phyloP scores from a whole-genome alignment of 2,113 vertebrate species.

The Carettochelys insculpta region DNA sequence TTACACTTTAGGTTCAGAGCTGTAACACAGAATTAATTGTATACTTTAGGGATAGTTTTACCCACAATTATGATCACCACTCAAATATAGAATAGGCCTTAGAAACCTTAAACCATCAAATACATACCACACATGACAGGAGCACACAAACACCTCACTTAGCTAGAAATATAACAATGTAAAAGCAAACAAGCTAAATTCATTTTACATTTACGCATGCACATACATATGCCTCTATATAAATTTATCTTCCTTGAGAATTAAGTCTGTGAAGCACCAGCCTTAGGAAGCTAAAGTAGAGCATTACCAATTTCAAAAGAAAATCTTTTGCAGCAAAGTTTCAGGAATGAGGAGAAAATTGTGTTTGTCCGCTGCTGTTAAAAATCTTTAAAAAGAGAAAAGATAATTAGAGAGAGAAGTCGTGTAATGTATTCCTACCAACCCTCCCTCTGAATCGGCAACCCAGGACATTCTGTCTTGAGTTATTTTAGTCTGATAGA shows the following conservation, averaged over 20 bases:
- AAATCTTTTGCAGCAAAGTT: neutral
- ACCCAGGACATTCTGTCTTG: neutral
- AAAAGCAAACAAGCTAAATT: neutral
- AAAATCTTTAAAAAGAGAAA: neutral
- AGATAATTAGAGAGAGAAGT: neutral
- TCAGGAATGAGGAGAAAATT: neutral
- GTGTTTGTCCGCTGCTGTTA: neutral
- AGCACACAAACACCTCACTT: slow-evolving; percentile 44
- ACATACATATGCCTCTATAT: fast-evolving
- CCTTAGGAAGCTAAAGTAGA: neutral
- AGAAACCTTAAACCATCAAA: slow-evolving; percentile 46
- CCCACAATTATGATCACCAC: neutral
- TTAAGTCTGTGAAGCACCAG: neutral
- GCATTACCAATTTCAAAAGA: neutral
- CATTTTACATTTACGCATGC: neutral
- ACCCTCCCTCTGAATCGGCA: neutral
- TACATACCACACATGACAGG: neutral
- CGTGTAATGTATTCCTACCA: neutral
- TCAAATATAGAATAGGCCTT: neutral
- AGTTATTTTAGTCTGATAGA: neutral
- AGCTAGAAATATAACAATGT: neutral
- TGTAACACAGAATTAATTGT: slow-evolving; percentile 8
- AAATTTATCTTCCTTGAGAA: neutral
- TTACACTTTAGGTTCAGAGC: slow-evolving; percentile 24
- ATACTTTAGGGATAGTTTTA: slow-evolving; percentile 51